phyloP scores from a whole-genome alignment of 2,113 vertebrate species.

The Pycnonotus jocosus region DNA sequence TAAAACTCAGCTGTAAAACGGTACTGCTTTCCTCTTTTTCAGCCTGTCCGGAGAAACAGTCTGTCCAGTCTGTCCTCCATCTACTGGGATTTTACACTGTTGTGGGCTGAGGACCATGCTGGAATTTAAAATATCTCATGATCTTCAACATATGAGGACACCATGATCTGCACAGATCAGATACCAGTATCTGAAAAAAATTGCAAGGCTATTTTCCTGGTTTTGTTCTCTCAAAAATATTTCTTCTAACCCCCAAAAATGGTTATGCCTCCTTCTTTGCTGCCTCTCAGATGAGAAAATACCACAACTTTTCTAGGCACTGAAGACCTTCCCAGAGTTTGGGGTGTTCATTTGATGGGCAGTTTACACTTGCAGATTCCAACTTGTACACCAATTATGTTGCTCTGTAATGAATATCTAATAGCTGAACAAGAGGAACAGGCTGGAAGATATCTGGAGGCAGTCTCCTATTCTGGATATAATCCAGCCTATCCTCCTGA shows the following conservation, averaged over 20 bases:
- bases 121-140: neutral
- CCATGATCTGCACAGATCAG: neutral
- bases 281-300: neutral
- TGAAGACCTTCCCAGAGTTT: neutral
- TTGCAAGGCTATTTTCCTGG: neutral
- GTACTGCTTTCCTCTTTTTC: neutral
- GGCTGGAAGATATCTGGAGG: neutral
- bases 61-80: neutral
- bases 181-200: neutral
- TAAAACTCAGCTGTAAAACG: neutral
- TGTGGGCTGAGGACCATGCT: no score
- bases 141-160: neutral
- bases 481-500: neutral
- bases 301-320: neutral
- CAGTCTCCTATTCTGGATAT: neutral
- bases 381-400: neutral
- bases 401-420: neutral
- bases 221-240: neutral
- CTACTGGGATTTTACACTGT: neutral
- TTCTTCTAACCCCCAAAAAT: fast-evolving
- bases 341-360: neutral
- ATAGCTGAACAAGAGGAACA: neutral
- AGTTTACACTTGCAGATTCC: neutral
- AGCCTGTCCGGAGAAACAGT: neutral
- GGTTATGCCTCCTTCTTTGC: neutral